These are phyloP conservation scores for Saturnia pavonia DNA, from an alignment of 2,888 invertebrate species.

Conservation along the genomic window DNA sequence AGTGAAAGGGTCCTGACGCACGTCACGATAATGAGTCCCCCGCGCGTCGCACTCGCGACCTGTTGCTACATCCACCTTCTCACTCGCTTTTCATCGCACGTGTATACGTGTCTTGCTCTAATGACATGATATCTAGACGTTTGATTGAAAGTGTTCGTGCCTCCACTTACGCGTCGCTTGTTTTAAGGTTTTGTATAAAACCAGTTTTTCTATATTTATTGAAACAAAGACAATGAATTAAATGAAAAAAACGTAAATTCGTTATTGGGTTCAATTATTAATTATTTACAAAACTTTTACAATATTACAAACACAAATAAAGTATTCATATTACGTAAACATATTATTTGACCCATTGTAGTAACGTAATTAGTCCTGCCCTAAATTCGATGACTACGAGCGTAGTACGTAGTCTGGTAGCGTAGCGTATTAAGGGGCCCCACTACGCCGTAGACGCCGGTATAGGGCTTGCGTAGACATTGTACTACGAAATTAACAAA, in stretches of 20 bases:
- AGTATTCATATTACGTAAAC: background rate
- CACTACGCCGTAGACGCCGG: slow-evolving; percentile 14
- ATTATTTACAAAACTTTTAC: background rate
- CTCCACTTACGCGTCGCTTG: slow-evolving; percentile 38
- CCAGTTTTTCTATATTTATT: slow-evolving; percentile 38
- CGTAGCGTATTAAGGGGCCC: slow-evolving; percentile 9
- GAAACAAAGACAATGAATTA: slow-evolving; percentile 36
- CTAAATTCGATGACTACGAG: background rate
- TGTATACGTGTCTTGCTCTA: slow-evolving; percentile 61
- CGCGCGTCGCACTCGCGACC: slow-evolving; percentile 53
- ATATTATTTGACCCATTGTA: background rate
- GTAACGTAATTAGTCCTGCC: background rate
- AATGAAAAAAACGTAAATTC: slow-evolving; percentile 5
- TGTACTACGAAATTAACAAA: background rate
- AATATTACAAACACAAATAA: background rate
- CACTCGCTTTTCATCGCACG: slow-evolving; percentile 40
- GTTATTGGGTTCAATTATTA: background rate
- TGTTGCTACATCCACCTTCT: slow-evolving; percentile 69
- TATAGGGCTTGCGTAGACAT: slow-evolving; percentile 5
- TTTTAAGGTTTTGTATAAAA: slow-evolving; percentile 44
- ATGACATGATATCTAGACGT: slow-evolving; percentile 54
- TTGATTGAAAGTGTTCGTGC: slow-evolving; percentile 53
- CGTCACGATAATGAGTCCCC: slow-evolving; percentile 72
- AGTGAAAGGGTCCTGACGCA: slow-evolving; percentile 83
- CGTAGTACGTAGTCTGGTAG: slow-evolving; percentile 4